Conservation (phyloP, 2,113 vertebrate genomes). For the Anguilla rostrata region DNA sequence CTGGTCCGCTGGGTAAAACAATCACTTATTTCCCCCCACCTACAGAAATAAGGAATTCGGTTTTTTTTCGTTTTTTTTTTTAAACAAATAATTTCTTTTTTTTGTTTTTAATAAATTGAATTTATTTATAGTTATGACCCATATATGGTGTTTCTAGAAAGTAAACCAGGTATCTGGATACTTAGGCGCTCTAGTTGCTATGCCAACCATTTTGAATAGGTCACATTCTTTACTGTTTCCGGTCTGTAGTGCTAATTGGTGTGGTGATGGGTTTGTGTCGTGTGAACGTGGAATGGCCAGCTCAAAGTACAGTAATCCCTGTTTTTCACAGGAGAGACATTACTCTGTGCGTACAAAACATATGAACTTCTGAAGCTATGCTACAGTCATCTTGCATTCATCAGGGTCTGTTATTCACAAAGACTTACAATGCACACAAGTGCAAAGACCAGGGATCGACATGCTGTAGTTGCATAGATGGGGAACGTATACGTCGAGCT, state of each 20-base stretch:
- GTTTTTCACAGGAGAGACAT: too few species aligned
- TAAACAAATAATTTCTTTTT: neutral
- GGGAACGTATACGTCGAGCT: too few species aligned
- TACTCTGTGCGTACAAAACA: too few species aligned
- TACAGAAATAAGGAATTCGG: too few species aligned
- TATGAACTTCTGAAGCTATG: too few species aligned
- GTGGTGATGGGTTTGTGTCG: neutral
- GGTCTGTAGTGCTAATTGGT: neutral
- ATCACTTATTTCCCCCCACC: too few species aligned
- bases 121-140: constrained; percentile 20
- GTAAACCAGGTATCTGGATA: neutral
- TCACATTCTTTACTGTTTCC: neutral
- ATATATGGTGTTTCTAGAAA: constrained; percentile 23
- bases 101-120: neutral
- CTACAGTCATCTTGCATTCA: neutral
- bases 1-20: too few species aligned
- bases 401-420: neutral
- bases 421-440: neutral
- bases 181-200: constrained; percentile 9
- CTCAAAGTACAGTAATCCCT: too few species aligned
- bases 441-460: too few species aligned
- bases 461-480: too few species aligned
- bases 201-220: constrained; percentile 11
- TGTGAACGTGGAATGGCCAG: neutral
- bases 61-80: too few species aligned